Conservation (phyloP, 2,888 invertebrate species). For the Hofmannophila pseudospretella region DNA sequence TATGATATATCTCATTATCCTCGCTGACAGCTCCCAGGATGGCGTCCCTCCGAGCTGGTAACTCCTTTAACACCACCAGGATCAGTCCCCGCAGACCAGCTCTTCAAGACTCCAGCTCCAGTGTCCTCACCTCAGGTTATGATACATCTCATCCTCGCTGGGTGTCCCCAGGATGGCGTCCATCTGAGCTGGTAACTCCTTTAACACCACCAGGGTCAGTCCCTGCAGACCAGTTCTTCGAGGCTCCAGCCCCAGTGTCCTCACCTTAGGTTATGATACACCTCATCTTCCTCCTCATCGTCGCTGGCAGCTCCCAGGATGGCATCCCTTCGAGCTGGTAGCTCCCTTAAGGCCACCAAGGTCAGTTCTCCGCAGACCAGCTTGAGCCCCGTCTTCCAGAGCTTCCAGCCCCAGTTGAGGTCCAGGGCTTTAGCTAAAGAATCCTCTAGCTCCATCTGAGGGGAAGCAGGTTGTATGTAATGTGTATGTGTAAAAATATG, state of each 20-base stretch:
- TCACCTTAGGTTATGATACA: constrained; percentile 4
- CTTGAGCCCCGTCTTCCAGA: constrained; percentile 96
- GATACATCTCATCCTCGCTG: no score
- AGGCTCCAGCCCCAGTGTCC: constrained; percentile 88
- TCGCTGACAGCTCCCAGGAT: no score
- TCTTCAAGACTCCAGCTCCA: constrained; percentile 96
- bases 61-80: constrained; percentile 90
- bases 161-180: constrained; percentile 56
- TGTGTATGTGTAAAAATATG: no score
- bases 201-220: constrained; percentile 88
- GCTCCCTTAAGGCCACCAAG: constrained; percentile 90
- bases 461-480: no score
- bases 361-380: constrained; percentile 90
- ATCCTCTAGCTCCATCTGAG: constrained; percentile 80
- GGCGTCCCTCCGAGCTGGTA: constrained; percentile 76
- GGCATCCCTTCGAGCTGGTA: constrained; percentile 76
- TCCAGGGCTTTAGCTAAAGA: constrained; percentile 80
- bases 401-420: constrained; percentile 90
- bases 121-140: no score
- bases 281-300: constrained; percentile 26
- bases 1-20: no score
- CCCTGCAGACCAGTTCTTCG: constrained; percentile 90
- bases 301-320: constrained; percentile 33
- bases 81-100: constrained; percentile 89
- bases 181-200: constrained; percentile 83